Conservation (phyloP, 2,113 vertebrate genomes). For the Hiodon alosoides region DNA sequence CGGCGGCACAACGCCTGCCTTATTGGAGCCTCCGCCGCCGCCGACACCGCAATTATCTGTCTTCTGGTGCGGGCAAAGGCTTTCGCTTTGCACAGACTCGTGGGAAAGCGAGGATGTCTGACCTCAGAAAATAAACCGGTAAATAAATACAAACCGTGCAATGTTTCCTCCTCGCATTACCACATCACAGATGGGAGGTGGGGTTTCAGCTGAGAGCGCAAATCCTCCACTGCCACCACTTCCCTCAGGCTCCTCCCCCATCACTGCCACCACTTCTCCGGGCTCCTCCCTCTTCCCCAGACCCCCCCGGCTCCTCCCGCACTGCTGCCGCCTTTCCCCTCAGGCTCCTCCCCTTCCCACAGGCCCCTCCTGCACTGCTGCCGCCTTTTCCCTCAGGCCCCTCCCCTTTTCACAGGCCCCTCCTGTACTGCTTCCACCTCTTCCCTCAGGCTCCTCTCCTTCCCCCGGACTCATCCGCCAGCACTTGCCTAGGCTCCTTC, state of each 20-base stretch:
- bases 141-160: background rate
- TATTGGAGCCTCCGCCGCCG: background rate
- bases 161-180: background rate
- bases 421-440: too few species aligned
- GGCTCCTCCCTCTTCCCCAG: background rate
- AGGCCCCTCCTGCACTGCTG: too few species aligned
- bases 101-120: background rate
- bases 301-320: too few species aligned
- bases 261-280: background rate
- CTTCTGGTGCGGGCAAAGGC: background rate
- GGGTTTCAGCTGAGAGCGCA: background rate
- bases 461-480: background rate
- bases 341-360: too few species aligned
- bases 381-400: too few species aligned
- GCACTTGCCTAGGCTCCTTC: too few species aligned
- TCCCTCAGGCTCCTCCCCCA: background rate
- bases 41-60: background rate
- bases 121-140: background rate
- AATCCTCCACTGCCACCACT: background rate
- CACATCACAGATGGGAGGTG: background rate
- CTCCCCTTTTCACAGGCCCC: too few species aligned
- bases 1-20: background rate
- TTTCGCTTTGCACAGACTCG: background rate
- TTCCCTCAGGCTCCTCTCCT: too few species aligned
- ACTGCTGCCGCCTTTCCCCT: too few species aligned